Conservation (phyloP, 2,113 vertebrate genomes). For the Delphinapterus leucas region DNA sequence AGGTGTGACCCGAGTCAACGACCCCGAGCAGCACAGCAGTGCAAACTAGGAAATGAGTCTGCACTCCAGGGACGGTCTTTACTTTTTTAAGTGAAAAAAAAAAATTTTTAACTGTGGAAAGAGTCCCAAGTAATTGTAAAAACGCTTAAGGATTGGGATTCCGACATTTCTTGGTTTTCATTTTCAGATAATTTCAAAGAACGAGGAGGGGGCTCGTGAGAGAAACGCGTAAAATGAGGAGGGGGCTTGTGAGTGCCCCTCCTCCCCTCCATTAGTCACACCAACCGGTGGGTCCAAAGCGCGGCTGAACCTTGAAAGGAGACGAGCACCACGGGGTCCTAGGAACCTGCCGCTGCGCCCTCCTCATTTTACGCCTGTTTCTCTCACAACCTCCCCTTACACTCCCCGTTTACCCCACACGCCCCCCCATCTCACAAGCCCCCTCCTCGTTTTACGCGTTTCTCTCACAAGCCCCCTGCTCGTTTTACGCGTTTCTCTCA, state of each 20-base stretch:
- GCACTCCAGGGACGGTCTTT: background rate
- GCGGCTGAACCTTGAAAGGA: background rate
- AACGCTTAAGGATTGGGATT: background rate
- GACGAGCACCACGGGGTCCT: background rate
- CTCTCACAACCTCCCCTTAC: too few relatives aligned
- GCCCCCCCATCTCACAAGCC: background rate
- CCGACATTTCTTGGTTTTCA: background rate
- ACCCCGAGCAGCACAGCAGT: background rate
- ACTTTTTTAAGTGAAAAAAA: background rate
- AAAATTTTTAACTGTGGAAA: background rate
- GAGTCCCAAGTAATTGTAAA: background rate
- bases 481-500: too few relatives aligned
- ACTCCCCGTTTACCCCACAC: background rate
- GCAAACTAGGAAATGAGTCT: background rate
- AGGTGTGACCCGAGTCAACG: background rate
- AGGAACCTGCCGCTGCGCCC: background rate
- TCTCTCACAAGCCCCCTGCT: too few relatives aligned
- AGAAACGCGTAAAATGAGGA: too few relatives aligned
- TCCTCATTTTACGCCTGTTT: too few relatives aligned
- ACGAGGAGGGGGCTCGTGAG: background rate
- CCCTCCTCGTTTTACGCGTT: too few relatives aligned
- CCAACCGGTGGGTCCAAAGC: background rate
- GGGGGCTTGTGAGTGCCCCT: background rate
- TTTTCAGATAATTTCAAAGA: background rate
- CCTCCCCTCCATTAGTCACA: background rate